Evolutionary conservation across 1,140 invertebrate genomes (phyloP), one percentile per base, ranked within the genome.

Genomic region (Temnothorax curvispinosus): DNA sequence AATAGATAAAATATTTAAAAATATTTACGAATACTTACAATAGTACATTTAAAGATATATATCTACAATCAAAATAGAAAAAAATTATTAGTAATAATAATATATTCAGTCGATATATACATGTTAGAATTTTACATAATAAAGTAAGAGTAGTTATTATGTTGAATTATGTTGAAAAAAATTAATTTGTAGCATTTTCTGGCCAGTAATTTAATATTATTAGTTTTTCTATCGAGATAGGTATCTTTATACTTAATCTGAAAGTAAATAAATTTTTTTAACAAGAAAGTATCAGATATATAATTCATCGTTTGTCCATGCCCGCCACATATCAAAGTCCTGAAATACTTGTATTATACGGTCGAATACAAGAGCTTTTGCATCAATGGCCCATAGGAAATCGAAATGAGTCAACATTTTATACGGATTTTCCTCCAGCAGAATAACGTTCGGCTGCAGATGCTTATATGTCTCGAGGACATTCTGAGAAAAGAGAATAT

Each of bases 371-470:
- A 97, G 91, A 71, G 93, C 92, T 62, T 96, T 96, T 0, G 96
- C 96, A 87, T 97, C 96, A 56, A 96, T 96, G 0, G 96, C 97
- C 95, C 96, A 97, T 9, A 97, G 92, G 90, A 96, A 97, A 90
- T 97, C 97, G 77, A 97, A 91, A 91, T 97, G 97, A 90, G 96
- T 97, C 84, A 97, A 97, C 78, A 96, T 94, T 8, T 95, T 89
- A 65, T 96, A 88, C 0, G 96, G 94, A 7, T 97, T 96, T 96
- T 93, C 96, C 96, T n/a, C 96, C 96, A 41, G 91, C 76, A 35
- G 86, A 93, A 87, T 96, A 95, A 41, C 94, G 94, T 13, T 69
- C 9, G 78, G 38, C 9, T 21, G 21, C 0, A 97, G 87, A 91
- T 96, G 94, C 18, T 90, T 93, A 56, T 92, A 90, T 9, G 95